Evolutionary conservation across 2,888 invertebrate species (phyloP), one percentile per base, ranked within the genome.

Genomic region (Athetis lepigone): DNA sequence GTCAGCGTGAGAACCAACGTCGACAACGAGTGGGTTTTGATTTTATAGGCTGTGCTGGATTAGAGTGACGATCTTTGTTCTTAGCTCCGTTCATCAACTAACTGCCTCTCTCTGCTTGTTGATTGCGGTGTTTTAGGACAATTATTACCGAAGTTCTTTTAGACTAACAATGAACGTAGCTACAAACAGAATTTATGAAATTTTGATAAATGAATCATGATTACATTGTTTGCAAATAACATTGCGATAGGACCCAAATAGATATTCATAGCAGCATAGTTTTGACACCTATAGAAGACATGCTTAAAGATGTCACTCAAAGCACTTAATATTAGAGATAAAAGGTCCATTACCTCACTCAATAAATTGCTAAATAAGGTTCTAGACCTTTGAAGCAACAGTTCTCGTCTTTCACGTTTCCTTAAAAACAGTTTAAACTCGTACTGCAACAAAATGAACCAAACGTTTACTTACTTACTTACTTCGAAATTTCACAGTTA

Each of bases 361-460:
- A 95, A 79, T 66, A 95, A 83, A 84, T 95, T 95, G 65, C 91
- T 92, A 67, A 95, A 95, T 54, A 95, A 83, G 54, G 81, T 90
- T 77, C 95, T 87, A 18, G 94, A 94, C 77, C 82, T 90, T 79
- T 95, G 95, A 18, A 95, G 82, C 47, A 95, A 74, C 25, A 95
- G 81, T 70, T 95, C 93, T 9, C 87, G 88, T 49, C 93, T 85
- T 51, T 95, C 92, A 9, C 95, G 90, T 81, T 93, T 95, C 27
- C 92, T 86, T 36, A 95, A 77, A 80, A 95, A 95, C 47, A 92
- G 37, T 81, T 90, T 93, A 59, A 93, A 91, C 56, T 92, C 93
- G 51, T 90, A 93, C 95, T 95, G 89, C 33, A 76, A 70, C 18
- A 55, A 43, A 57, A 33, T 27, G 18, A 55, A 2, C 1, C 19